Base-by-base conservation (phyloP, 2,113 vertebrate genomes). In the Nothobranchius kuhntae region DNA sequence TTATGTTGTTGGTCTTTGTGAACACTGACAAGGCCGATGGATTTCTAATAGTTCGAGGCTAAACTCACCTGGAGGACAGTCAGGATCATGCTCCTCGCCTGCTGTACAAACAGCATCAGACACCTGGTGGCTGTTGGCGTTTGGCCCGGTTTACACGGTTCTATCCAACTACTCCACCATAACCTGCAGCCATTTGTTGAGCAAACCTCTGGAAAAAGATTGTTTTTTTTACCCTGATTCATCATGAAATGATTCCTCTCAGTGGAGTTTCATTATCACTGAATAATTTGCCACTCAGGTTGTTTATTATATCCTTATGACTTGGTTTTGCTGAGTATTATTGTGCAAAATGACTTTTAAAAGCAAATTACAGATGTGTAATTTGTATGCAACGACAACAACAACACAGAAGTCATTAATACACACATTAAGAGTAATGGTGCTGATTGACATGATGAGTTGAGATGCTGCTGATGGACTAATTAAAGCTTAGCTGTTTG, bases 191-290 rank as follows among this genome's bases (percentile, higher is more conserved):
- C 21, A 21, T 21, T 21, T 21, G 21, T 21, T 21, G 21, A 21
- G 21, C 21, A 1, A 21, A 21, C 21, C 21, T 21, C 1, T 21
- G 21, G 21, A 21, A 21, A 21, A 21, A 21, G 21, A 21, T 21
- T 21, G 21, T 21, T 21, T 21, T 21, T 21, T 38, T 7, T 38
- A 4, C 7, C 38, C 38, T 4, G 38, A 40, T 8, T 8, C 6
- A 35, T 35, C 14, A 30, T 12, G n/a, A 61, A 26, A 30, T 10
- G 46, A 61, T 48, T 14, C n/a, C 9, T 35, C 14, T 36, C 2
- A 61, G 30, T 36, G 59, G 35, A 61, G 14, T 48, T 48, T 15
- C 14, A 30, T 48, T n/a, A 61, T 61, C 13, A 60, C 40, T 4
- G 21, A 15, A 15, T 61, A n/a, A 36, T 48, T 61, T 48, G 1